phyloP scores from a whole-genome alignment of 2,888 invertebrate genomes.

The Entomobrya proxima region DNA sequence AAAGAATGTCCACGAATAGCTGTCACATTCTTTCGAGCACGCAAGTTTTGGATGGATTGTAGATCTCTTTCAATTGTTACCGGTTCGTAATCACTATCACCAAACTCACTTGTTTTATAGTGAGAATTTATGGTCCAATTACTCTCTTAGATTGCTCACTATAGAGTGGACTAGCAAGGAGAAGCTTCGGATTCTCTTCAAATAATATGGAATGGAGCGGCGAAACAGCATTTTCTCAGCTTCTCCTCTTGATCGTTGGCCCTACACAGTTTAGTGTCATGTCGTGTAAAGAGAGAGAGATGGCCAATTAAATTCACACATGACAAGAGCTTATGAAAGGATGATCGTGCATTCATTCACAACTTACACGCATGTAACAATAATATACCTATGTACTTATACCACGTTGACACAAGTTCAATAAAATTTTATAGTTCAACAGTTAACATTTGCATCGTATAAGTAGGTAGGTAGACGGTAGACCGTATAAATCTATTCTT shows the following conservation, averaged over 20 bases:
- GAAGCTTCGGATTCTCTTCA: constrained; percentile 25
- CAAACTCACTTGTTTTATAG: constrained; percentile 53
- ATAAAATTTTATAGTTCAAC: constrained; percentile 48
- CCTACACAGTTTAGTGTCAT: not conserved
- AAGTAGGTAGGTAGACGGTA: constrained; percentile 3
- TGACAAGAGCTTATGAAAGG: constrained; percentile 45
- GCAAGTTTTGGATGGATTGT: no score
- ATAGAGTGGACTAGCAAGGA: not conserved
- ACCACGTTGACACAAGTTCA: not conserved
- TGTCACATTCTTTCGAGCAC: no score
- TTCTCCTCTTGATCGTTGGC: not conserved
- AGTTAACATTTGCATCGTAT: not conserved
- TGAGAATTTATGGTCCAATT: constrained; percentile 69
- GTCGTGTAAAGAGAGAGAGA: constrained; percentile 18
- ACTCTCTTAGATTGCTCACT: constrained; percentile 42
- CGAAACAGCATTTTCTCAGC: constrained; percentile 35
- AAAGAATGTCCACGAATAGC: no score
- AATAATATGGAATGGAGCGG: not conserved
- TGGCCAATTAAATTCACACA: constrained; percentile 67
- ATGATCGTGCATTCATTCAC: constrained; percentile 31
- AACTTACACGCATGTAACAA: not conserved
- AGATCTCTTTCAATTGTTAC: not conserved
- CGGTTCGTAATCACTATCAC: constrained; percentile 44
- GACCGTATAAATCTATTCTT: not conserved
- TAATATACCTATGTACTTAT: not conserved